Conservation (phyloP, 2,888 invertebrate genomes). For the Schrankia costaestrigalis region DNA sequence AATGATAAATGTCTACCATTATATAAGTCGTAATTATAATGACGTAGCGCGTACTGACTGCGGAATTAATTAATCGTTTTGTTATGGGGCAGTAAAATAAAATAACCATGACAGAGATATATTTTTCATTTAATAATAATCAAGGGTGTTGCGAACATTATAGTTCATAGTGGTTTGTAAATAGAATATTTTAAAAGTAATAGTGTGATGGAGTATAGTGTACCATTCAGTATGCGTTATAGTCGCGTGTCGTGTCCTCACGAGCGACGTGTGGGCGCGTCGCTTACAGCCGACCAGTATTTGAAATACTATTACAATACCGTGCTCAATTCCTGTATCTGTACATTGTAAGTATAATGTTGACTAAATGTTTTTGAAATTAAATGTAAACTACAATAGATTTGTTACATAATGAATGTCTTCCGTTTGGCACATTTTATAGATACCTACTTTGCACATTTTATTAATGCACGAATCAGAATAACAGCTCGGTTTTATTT, state of each 20-base stretch:
- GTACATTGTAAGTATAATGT: constrained; percentile 74
- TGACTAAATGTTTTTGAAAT: constrained; percentile 68
- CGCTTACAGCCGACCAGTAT: constrained; percentile 52
- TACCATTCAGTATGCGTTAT: constrained; percentile 35
- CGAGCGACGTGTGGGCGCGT: constrained; percentile 16
- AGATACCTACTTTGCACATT: constrained; percentile 71
- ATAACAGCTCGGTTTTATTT: constrained; percentile 44
- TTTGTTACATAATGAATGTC: constrained; percentile 91
- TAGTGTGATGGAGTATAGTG: constrained; percentile 2
- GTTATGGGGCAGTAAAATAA: constrained; percentile 22
- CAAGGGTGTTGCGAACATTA: constrained; percentile 11
- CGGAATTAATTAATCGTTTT: constrained; percentile 19
- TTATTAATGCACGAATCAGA: constrained; percentile 59
- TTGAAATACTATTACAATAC: constrained; percentile 61
- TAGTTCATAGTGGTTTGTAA: constrained; percentile 10
- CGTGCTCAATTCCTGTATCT: constrained; percentile 78
- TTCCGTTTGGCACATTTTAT: constrained; percentile 79
- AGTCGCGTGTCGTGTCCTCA: constrained; percentile 15
- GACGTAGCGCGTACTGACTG: constrained; percentile 47
- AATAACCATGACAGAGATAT: constrained; percentile 8
- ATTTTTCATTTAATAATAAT: constrained; percentile 11
- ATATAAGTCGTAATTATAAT: constrained; percentile 33
- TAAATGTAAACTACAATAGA: constrained; percentile 85
- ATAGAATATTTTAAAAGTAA: neutral
- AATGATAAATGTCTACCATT: constrained; percentile 39